phyloP scores from a whole-genome alignment of 2,797 vertebrate genomes.

The Anguilla anguilla region DNA sequence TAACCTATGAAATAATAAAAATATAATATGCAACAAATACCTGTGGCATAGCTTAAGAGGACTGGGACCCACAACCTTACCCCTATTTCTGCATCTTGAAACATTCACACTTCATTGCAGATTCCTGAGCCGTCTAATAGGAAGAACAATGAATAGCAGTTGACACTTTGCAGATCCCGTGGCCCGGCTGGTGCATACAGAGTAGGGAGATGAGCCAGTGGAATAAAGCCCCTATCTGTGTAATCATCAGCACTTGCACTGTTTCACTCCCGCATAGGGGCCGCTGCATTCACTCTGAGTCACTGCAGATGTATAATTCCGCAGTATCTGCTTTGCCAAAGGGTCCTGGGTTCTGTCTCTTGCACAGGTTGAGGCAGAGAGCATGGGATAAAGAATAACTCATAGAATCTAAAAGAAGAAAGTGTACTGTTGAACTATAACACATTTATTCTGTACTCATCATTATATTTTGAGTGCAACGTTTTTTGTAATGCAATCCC shows the following conservation, averaged over 20 bases:
- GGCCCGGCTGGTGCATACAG: constrained; percentile 64
- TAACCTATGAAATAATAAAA: too few species aligned
- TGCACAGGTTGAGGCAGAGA: constrained; percentile 41
- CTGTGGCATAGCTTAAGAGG: background rate
- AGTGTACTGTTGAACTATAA: background rate
- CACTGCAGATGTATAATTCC: constrained; percentile 48
- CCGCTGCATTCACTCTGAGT: constrained; percentile 53
- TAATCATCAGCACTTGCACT: constrained; percentile 60
- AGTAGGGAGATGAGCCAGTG: constrained; percentile 48
- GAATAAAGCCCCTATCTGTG: constrained; percentile 65
- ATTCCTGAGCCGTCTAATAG: constrained; percentile 56
- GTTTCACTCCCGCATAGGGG: constrained; percentile 49
- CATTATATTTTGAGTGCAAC: background rate
- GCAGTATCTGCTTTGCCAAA: constrained; percentile 43
- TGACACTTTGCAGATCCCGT: constrained; percentile 62
- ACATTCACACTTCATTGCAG: constrained; percentile 53
- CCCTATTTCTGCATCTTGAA: background rate
- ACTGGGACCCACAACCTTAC: background rate
- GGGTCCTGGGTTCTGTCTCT: constrained; percentile 23
- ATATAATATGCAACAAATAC: constrained; percentile 8
- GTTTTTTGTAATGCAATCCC: background rate
- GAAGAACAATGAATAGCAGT: constrained; percentile 58
- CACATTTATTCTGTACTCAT: too few species aligned
- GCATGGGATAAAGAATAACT: constrained; percentile 11
- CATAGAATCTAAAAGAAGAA: background rate